phyloP scores from a whole-genome alignment of 2,113 vertebrate genomes.

The Trochalopteron elliotii region DNA sequence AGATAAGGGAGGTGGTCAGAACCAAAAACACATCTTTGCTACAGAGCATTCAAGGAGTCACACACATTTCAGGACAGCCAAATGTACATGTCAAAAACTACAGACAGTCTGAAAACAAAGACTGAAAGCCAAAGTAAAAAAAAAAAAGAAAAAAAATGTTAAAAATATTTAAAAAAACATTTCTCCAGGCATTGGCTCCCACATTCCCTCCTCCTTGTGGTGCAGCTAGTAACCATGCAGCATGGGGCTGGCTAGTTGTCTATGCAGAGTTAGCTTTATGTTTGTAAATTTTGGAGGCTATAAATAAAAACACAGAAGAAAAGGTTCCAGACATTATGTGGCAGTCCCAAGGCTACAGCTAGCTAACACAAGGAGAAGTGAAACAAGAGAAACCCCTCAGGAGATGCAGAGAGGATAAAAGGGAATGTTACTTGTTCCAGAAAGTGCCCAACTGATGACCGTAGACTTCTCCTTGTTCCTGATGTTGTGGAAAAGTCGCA shows the following conservation, averaged over 20 bases:
- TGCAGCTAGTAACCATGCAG: background rate
- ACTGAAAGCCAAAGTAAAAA: background rate
- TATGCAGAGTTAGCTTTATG: background rate
- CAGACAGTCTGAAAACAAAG: background rate
- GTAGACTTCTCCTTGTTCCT: background rate
- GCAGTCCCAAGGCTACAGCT: background rate
- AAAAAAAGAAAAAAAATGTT: background rate
- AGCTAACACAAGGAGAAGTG: background rate
- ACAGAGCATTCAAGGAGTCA: background rate
- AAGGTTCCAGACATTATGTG: background rate
- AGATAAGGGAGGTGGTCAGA: background rate
- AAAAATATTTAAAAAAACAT: background rate
- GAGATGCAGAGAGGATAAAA: background rate
- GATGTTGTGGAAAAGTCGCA: fast-evolving
- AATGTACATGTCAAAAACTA: background rate
- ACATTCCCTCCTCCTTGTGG: background rate
- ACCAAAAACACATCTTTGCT: background rate
- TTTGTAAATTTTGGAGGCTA: background rate
- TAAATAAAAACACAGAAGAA: background rate
- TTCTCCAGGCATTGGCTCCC: background rate
- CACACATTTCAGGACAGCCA: background rate
- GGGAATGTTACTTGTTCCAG: background rate
- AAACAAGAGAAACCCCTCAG: background rate
- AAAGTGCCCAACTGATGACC: background rate
- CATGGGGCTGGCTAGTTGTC: background rate